These are phyloP conservation scores for Chrysochloris asiatica DNA, from an alignment of 2,113 vertebrate genomes.

Conservation along the genomic window DNA sequence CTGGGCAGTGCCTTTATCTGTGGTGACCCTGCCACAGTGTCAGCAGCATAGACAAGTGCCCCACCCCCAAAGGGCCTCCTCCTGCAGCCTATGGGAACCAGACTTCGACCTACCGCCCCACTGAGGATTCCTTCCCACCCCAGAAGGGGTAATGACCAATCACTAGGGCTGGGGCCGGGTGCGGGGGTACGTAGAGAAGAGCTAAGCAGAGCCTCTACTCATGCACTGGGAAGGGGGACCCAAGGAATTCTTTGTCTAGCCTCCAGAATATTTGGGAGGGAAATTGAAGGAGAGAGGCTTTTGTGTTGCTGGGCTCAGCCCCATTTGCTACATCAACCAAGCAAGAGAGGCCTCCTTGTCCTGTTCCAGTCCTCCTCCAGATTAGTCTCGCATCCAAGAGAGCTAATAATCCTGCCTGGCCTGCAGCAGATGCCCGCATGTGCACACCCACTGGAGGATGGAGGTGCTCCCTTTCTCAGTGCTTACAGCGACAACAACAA, in stretches of 20 bases:
- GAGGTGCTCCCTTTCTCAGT: fast-evolving
- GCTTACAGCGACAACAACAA: not conserved
- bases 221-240: not conserved
- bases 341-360: not conserved
- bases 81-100: constrained; percentile 65
- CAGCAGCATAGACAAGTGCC: constrained; percentile 27
- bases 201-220: not conserved
- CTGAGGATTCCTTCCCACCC: not conserved
- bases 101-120: not conserved
- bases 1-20: constrained; percentile 64
- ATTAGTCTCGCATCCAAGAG: too few relatives aligned
- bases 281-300: constrained; percentile 29
- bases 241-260: constrained; percentile 24
- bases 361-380: not conserved
- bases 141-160: not conserved
- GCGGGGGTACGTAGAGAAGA: not conserved
- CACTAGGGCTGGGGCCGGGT: not conserved
- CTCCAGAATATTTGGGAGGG: constrained; percentile 46
- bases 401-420: too few relatives aligned
- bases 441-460: not conserved
- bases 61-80: constrained; percentile 43
- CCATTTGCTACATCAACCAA: not conserved
- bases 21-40: constrained; percentile 67
- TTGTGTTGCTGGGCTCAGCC: constrained; percentile 18
- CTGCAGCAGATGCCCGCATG: not conserved